Conservation (phyloP, 2,113 vertebrate species). For the Myiozetetes cayanensis region DNA sequence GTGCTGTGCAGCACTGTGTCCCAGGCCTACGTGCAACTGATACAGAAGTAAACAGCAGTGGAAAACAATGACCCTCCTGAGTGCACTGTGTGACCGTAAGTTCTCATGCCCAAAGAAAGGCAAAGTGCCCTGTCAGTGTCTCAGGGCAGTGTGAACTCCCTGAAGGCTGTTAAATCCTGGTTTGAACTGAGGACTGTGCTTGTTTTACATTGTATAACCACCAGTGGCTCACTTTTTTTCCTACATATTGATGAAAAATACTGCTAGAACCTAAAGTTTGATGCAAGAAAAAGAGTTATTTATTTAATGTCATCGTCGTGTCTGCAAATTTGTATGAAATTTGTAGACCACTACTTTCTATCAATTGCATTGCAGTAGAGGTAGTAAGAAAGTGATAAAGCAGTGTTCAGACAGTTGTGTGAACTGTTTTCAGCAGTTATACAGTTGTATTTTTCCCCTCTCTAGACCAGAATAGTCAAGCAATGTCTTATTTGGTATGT, state of each 20-base stretch:
- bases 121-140: background rate
- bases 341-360: background rate
- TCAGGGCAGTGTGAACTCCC: background rate
- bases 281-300: background rate
- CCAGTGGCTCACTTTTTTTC: background rate
- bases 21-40: background rate
- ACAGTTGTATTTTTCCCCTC: background rate
- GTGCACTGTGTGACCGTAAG: background rate
- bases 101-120: background rate
- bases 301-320: background rate
- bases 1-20: background rate
- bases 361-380: background rate
- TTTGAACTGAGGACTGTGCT: background rate
- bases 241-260: background rate
- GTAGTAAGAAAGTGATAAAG: background rate
- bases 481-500: background rate
- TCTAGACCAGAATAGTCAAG: background rate
- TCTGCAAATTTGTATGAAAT: background rate
- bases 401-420: background rate
- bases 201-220: background rate
- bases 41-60: background rate
- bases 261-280: background rate
- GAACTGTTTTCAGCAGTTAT: background rate
- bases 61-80: background rate
- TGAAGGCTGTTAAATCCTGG: background rate